phyloP scores from a whole-genome alignment of 2,797 vertebrate genomes.

The Muscicapa comitata region DNA sequence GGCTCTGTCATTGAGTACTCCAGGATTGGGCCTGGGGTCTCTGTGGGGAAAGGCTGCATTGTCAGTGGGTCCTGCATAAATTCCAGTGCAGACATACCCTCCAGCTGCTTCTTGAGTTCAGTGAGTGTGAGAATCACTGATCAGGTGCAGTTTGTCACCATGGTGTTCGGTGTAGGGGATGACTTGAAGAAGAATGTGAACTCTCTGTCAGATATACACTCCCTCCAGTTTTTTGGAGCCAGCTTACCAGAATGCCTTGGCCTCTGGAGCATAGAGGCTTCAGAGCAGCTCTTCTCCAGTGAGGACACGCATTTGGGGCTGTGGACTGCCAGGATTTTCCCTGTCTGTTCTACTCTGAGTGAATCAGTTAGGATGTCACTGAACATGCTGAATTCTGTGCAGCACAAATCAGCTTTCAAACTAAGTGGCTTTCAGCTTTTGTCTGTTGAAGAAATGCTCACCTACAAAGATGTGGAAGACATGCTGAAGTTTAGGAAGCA shows the following conservation, averaged over 20 bases:
- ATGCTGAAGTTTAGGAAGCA: slow-evolving; percentile 86
- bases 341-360: slow-evolving; percentile 76
- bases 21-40: slow-evolving; percentile 78
- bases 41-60: slow-evolving; percentile 78
- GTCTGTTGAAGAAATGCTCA: slow-evolving; percentile 87
- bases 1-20: slow-evolving; percentile 87
- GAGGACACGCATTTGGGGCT: slow-evolving; percentile 71
- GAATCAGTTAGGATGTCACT: slow-evolving; percentile 78
- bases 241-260: slow-evolving; percentile 76
- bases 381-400: slow-evolving; percentile 80
- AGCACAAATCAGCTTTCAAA: slow-evolving; percentile 41
- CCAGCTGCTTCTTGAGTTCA: slow-evolving; percentile 83
- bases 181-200: slow-evolving; percentile 80
- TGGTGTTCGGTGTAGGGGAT: slow-evolving; percentile 81
- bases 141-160: slow-evolving; percentile 75
- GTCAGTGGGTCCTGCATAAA: slow-evolving; percentile 81
- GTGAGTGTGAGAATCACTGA: slow-evolving; percentile 74
- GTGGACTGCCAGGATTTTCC: slow-evolving; percentile 89
- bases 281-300: slow-evolving; percentile 79
- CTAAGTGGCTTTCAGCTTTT: slow-evolving; percentile 68
- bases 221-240: slow-evolving; percentile 77
- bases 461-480: slow-evolving; percentile 82
- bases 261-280: slow-evolving; percentile 78
- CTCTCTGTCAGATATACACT: slow-evolving; percentile 52
- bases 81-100: slow-evolving; percentile 72